A percentile compares a stretch with the other conserved stretches of the same genome.
Evolutionary conservation across 2,113 vertebrate genomes (phyloP).

Genomic region (Blennius ocellaris): DNA sequence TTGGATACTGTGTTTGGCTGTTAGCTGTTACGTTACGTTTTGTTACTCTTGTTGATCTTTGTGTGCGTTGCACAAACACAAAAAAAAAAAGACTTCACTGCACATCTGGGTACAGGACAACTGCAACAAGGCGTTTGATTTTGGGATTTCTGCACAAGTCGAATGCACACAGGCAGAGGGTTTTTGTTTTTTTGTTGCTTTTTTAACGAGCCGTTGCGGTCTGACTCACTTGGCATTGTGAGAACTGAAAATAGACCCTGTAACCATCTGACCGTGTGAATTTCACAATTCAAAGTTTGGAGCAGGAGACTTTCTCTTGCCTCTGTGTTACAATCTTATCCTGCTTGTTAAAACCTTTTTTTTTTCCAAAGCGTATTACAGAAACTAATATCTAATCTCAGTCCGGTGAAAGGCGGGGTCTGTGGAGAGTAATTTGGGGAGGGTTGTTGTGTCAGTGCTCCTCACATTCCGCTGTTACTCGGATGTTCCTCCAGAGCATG

Average conservation of each 20-base stretch:
- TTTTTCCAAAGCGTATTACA: too few species aligned
- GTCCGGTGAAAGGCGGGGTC: too few species aligned
- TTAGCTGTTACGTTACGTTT: slow-evolving; percentile 48
- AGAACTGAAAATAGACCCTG: slow-evolving; percentile 36
- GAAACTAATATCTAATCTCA: not conserved
- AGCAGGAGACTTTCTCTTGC: not conserved
- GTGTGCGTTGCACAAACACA: slow-evolving; percentile 15
- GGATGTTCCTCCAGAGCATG: slow-evolving; percentile 41
- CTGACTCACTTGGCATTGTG: slow-evolving; percentile 34
- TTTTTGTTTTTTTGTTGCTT: not conserved
- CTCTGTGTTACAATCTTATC: not conserved
- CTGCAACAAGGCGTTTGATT: slow-evolving; percentile 13
- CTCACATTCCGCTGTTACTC: slow-evolving; percentile 60
- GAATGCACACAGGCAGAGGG: slow-evolving; percentile 8
- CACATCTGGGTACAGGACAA: slow-evolving; percentile 5
- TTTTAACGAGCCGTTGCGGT: slow-evolving; percentile 16
- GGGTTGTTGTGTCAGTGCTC: slow-evolving; percentile 31
- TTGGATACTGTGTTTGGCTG: slow-evolving; percentile 17
- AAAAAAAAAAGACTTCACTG: not conserved
- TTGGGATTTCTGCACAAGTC: not conserved
- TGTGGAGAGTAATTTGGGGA: too few species aligned
- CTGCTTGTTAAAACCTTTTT: slow-evolving; percentile 8
- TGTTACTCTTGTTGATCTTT: slow-evolving; percentile 30
- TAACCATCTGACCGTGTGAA: slow-evolving; percentile 40
- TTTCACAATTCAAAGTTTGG: slow-evolving; percentile 5